Percentiles rank a stretch among this genome's conserved stretches.
phyloP scores from a whole-genome alignment of 2,113 vertebrate species.

The Orthochromis indermauri region DNA sequence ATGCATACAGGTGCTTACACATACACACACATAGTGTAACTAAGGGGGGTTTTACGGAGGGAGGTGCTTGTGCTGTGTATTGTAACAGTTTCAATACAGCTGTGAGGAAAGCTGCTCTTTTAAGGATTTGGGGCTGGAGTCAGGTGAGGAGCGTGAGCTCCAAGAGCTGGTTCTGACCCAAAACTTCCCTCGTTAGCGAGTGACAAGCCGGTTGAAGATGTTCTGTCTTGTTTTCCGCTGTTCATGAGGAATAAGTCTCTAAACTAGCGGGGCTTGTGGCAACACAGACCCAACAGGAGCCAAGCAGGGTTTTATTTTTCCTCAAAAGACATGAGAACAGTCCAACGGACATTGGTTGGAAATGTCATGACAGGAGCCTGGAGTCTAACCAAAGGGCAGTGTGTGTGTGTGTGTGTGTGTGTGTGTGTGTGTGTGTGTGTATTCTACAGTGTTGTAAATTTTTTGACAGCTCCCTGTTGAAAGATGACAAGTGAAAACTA shows the following conservation, averaged over 20 bases:
- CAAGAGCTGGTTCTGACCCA: neutral
- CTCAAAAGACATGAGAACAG: neutral
- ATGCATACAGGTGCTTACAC: neutral
- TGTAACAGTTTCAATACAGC: neutral
- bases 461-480: slow-evolving; percentile 32
- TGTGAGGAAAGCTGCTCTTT: neutral
- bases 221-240: neutral
- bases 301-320: neutral
- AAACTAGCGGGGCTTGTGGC: neutral
- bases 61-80: neutral
- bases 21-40: neutral
- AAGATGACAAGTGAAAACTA: slow-evolving; percentile 61
- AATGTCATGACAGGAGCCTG: slow-evolving; percentile 24
- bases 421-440: neutral
- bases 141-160: neutral
- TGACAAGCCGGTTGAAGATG: neutral
- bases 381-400: slow-evolving; percentile 26
- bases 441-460: neutral
- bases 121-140: neutral
- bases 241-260: neutral
- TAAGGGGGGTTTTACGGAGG: neutral
- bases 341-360: neutral
- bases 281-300: neutral
- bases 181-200: neutral
- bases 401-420: neutral